phyloP scores from a whole-genome alignment of 1,140 invertebrate genomes.

The Camponotus pennsylvanicus region DNA sequence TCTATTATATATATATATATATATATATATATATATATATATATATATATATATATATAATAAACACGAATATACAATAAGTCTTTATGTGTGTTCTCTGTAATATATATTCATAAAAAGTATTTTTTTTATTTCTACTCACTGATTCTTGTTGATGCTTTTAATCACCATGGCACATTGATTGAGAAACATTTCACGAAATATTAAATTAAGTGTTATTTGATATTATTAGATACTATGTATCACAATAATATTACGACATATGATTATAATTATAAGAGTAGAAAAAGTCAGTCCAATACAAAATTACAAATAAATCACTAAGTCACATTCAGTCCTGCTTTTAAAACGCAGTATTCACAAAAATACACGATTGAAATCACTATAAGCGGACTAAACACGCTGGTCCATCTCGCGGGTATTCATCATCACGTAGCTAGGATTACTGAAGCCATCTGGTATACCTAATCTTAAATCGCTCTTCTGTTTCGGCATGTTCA shows the following conservation, averaged over 20 bases:
- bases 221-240: background rate
- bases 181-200: background rate
- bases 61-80: background rate
- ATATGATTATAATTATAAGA: background rate
- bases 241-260: background rate
- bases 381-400: constrained; percentile 34
- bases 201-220: background rate
- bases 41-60: background rate
- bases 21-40: too few relatives aligned
- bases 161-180: constrained; percentile 34
- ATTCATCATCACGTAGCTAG: constrained; percentile 82
- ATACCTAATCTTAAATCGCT: constrained; percentile 85
- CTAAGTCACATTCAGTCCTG: background rate
- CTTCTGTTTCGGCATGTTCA: constrained; percentile 88
- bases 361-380: too few relatives aligned
- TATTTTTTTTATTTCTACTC: background rate
- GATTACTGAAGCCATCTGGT: constrained; percentile 85
- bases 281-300: background rate
- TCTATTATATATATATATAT: too few relatives aligned
- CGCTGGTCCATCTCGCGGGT: constrained; percentile 56
- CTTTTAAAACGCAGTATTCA: constrained; percentile 2
- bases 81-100: background rate
- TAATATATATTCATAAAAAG: background rate
- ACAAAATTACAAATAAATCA: background rate
- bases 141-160: background rate